Evolutionary conservation across 1,140 invertebrate genomes (phyloP).

Genomic region (Bombus superbus): DNA sequence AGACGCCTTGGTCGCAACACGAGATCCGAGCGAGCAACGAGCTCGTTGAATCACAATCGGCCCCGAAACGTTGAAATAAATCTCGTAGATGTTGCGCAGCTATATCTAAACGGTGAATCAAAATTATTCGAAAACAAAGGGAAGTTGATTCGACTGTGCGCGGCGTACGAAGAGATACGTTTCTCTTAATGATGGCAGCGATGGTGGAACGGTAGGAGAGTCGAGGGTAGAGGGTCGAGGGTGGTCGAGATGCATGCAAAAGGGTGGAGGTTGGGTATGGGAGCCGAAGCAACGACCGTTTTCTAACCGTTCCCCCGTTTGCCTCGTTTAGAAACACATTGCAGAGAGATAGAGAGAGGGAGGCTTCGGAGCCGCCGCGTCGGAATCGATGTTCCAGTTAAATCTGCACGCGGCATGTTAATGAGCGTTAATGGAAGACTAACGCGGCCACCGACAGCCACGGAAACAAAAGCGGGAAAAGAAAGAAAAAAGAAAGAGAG

Average conservation of each 20-base stretch:
- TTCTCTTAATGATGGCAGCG: neutral
- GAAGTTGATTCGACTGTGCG: neutral
- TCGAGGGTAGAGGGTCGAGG: neutral
- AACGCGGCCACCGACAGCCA: slow-evolving; percentile 18
- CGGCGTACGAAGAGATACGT: neutral
- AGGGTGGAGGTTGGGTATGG: neutral
- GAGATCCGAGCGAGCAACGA: too few species aligned
- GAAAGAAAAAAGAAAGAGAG: neutral
- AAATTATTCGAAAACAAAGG: slow-evolving; percentile 1
- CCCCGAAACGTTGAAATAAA: neutral
- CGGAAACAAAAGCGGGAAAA: neutral
- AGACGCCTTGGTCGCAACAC: too few species aligned
- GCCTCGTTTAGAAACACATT: slow-evolving; percentile 11
- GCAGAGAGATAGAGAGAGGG: neutral
- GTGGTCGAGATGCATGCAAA: neutral
- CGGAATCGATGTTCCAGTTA: slow-evolving; percentile 50
- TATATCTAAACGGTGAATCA: neutral
- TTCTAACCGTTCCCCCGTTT: neutral
- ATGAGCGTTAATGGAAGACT: slow-evolving; percentile 58
- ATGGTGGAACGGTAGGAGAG: neutral
- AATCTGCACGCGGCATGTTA: slow-evolving; percentile 58
- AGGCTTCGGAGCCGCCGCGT: neutral
- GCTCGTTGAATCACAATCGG: too few species aligned
- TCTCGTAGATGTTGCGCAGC: neutral
- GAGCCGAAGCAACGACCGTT: neutral